A percentile compares a stretch with the other conserved stretches of the same genome.
Conservation (phyloP, 37 sponge, comb jelly and placozoan species). For the Spongia lamella region DNA sequence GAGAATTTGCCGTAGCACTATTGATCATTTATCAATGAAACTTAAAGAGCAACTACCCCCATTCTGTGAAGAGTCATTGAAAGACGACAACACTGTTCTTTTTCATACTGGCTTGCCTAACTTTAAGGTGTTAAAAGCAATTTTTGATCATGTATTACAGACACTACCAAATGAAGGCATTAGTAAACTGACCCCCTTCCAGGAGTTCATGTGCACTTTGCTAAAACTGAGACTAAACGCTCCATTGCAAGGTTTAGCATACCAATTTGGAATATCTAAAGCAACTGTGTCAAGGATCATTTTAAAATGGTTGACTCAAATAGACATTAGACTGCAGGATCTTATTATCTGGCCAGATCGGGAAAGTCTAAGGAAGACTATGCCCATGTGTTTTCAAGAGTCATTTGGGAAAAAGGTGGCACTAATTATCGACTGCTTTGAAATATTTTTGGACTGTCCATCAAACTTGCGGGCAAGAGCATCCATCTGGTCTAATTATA, state of each 20-base stretch:
- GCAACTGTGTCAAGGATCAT: conserved; percentile 49
- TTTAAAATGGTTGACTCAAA: conserved; percentile 14
- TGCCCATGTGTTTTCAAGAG: conserved; percentile 51
- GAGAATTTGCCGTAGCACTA: too few species aligned
- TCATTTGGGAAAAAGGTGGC: conserved; percentile 42
- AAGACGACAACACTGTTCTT: too few species aligned
- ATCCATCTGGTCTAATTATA: conserved; percentile 37
- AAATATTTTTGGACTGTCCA: conserved; percentile 64
- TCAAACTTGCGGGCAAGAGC: conserved; percentile 55
- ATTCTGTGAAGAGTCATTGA: too few species aligned
- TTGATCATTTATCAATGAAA: too few species aligned
- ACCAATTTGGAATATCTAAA: conserved; percentile 40
- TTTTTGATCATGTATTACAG: too few species aligned
- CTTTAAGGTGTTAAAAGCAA: too few species aligned
- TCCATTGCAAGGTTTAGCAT: conserved; percentile 40
- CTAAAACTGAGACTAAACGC: conserved; percentile 45
- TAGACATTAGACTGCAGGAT: conserved; percentile 27
- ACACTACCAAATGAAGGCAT: too few species aligned
- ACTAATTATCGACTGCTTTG: conserved; percentile 75
- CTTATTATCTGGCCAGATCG: conserved; percentile 72
- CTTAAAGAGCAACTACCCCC: too few species aligned
- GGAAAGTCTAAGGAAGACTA: conserved; percentile 42
- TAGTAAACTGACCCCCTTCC: conserved; percentile 49
- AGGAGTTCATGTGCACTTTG: conserved; percentile 44
- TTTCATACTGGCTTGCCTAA: too few species aligned